Conservation (phyloP, 2,113 vertebrate species). For the Lutjanus erythropterus region DNA sequence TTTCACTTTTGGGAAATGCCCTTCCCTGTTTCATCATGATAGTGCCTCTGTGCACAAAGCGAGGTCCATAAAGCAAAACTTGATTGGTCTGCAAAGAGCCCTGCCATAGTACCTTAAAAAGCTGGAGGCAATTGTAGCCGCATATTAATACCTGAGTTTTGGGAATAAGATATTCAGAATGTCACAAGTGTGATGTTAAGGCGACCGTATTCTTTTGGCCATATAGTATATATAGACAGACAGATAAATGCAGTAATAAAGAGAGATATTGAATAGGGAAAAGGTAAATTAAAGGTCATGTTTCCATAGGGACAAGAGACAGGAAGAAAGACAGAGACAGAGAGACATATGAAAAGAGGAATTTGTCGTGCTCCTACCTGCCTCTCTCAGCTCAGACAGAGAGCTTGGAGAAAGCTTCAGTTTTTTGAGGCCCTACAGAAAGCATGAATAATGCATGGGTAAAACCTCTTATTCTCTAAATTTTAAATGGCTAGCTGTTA, state of each 20-base stretch:
- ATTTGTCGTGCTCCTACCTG: constrained; percentile 35
- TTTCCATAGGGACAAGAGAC: not conserved
- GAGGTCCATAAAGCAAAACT: not conserved
- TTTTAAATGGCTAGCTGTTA: constrained; percentile 78
- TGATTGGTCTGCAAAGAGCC: not conserved
- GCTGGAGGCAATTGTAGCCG: not conserved
- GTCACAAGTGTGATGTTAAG: not conserved
- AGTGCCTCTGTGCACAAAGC: not conserved
- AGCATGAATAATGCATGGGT: constrained; percentile 77
- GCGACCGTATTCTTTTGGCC: not conserved
- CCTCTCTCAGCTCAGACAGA: constrained; percentile 26
- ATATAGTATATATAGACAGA: not conserved
- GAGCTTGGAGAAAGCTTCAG: constrained; percentile 59
- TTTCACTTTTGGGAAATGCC: not conserved
- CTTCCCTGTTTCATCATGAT: not conserved
- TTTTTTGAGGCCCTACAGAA: constrained; percentile 71
- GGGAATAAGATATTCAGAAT: constrained; percentile 1
- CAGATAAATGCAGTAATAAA: not conserved
- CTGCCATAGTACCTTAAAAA: not conserved
- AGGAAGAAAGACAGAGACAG: not conserved
- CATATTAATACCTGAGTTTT: not conserved
- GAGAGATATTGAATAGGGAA: not conserved
- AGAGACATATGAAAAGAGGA: constrained; percentile 23
- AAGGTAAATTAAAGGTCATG: constrained; percentile 18
- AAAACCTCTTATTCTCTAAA: constrained; percentile 81